phyloP scores from a whole-genome alignment of 2,113 vertebrate genomes.

The Myrmecophaga tridactyla region DNA sequence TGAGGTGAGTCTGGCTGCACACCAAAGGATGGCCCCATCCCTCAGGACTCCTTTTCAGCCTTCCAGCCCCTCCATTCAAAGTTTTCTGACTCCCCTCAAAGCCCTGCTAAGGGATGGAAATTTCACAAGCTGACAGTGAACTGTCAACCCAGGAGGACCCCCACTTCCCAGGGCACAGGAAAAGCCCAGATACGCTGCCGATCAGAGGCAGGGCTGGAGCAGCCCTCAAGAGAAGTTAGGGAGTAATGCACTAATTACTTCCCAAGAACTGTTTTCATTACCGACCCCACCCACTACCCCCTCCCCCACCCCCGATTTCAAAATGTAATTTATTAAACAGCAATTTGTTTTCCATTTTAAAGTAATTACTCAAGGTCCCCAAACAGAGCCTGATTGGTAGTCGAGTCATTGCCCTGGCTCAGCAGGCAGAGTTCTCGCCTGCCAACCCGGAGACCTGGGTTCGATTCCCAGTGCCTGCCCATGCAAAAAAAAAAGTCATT shows the following conservation, averaged over 20 bases:
- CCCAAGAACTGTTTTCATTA: background rate
- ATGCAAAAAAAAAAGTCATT: no score
- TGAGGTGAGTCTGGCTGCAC: background rate
- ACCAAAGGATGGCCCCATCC: background rate
- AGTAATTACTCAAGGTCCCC: constrained; percentile 1
- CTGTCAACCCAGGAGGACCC: background rate
- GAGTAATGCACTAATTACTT: background rate
- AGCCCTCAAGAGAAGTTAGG: background rate
- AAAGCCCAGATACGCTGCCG: background rate
- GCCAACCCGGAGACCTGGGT: no score
- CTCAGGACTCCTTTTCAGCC: background rate
- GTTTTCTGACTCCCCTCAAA: background rate
- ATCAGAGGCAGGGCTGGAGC: background rate
- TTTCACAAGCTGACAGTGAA: background rate
- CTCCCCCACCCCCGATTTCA: background rate
- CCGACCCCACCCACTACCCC: background rate
- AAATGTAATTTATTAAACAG: constrained; percentile 4
- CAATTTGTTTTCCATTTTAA: constrained; percentile 17
- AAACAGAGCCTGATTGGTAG: background rate
- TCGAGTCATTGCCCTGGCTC: no score
- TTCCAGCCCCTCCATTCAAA: background rate
- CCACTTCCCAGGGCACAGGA: background rate
- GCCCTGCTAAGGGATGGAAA: background rate
- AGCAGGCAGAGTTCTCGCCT: no score
- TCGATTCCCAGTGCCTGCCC: no score